Percentiles rank a stretch among this genome's conserved stretches.
Evolutionary conservation across 2,888 invertebrate genomes (phyloP).

Genomic region (Erannis defoliaria): DNA sequence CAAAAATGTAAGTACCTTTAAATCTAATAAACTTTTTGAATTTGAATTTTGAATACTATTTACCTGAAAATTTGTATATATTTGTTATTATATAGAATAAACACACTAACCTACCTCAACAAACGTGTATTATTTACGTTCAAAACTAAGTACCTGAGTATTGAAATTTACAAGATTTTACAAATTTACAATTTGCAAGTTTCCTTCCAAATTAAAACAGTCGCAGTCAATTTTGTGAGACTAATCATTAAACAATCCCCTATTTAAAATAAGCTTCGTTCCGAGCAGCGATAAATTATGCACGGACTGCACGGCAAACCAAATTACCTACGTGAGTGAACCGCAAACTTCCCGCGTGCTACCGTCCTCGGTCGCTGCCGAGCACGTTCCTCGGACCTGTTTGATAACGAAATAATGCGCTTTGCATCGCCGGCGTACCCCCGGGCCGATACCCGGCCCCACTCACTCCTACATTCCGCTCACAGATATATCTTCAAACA

Average conservation of each 20-base stretch:
- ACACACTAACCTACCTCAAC: no score
- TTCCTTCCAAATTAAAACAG: not conserved
- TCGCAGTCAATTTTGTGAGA: not conserved
- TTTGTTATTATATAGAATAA: no score
- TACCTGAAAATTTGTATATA: no score
- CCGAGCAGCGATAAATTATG: constrained; percentile 20
- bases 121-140: no score
- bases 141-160: no score
- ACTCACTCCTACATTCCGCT: constrained; percentile 39
- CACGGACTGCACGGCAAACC: constrained; percentile 24
- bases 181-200: no score
- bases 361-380: no score
- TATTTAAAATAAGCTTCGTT: constrained; percentile 11
- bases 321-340: constrained; percentile 31
- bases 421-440: constrained; percentile 25
- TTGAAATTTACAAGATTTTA: no score
- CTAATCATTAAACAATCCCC: constrained; percentile 20
- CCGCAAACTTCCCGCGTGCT: constrained; percentile 22
- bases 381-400: constrained; percentile 22
- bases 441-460: constrained; percentile 12
- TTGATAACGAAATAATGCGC: constrained; percentile 37
- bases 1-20: no score
- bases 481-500: constrained; percentile 42
- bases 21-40: no score
- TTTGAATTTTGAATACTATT: no score